Evolutionary conservation across 2,888 invertebrate species (phyloP).

Genomic region (Ochropacha duplaris): DNA sequence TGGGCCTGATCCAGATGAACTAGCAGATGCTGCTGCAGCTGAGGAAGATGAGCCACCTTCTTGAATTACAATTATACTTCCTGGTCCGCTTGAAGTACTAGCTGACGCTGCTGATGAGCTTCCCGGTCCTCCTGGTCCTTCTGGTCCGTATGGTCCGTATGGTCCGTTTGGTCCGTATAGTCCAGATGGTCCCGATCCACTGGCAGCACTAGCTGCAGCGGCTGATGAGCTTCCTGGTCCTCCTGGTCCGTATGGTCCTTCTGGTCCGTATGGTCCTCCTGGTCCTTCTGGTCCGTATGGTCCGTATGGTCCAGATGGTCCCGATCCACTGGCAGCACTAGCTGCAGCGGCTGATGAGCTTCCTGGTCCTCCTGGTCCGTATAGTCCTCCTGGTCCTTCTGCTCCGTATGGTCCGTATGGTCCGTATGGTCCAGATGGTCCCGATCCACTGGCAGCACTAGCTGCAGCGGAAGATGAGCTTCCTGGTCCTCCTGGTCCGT

Average conservation of each 20-base stretch:
- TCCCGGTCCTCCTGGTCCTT: too few relatives aligned
- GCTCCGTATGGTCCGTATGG: not conserved
- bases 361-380: not conserved
- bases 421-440: slow-evolving; percentile 8
- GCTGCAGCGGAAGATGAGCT: not conserved
- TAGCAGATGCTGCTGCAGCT: slow-evolving; percentile 2
- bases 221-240: too few relatives aligned
- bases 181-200: slow-evolving; percentile 9
- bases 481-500: not conserved
- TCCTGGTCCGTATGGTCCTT: too few relatives aligned
- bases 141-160: not conserved
- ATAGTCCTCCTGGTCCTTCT: not conserved
- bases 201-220: too few relatives aligned
- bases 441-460: not conserved
- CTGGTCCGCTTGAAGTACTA: too few relatives aligned
- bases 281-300: too few relatives aligned
- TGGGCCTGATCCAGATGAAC: not conserved
- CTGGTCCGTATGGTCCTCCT: too few relatives aligned
- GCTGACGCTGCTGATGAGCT: too few relatives aligned
- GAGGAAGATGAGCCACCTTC: slow-evolving; percentile 2
- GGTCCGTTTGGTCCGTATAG: slow-evolving; percentile 1
- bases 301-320: too few relatives aligned
- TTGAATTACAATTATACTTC: too few relatives aligned
- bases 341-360: slow-evolving; percentile 5
- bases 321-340: slow-evolving; percentile 8